A percentile compares a stretch with the other conserved stretches of the same genome.
These are phyloP conservation scores for Luidia sarsii DNA, from an alignment of 53 echinoderm and acorn worm genomes.

Conservation along the genomic window DNA sequence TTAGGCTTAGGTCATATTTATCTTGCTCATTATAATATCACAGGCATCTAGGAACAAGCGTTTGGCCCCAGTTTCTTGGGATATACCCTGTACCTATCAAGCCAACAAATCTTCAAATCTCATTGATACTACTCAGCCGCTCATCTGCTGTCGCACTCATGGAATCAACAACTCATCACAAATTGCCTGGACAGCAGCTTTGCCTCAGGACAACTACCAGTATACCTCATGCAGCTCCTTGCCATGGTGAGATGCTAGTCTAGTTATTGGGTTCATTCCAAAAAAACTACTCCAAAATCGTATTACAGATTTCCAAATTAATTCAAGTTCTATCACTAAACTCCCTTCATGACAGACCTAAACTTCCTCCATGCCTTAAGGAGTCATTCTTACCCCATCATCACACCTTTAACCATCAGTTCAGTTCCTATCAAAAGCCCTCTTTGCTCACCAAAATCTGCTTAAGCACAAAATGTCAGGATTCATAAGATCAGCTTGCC, in stretches of 20 bases:
- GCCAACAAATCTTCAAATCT: neutral
- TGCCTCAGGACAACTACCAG: neutral
- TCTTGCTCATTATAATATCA: too few relatives aligned
- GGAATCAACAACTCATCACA: constrained; percentile 35
- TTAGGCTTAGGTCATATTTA: too few relatives aligned
- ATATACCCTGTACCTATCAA: too few relatives aligned
- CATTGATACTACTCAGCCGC: neutral
- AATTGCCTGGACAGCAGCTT: constrained; percentile 3
- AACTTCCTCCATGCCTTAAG: neutral
- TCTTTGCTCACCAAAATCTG: too few relatives aligned
- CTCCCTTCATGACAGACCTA: neutral
- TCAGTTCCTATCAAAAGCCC: too few relatives aligned
- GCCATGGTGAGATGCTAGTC: constrained; percentile 5
- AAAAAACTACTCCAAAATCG: neutral
- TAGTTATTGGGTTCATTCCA: neutral
- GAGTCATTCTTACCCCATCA: too few relatives aligned
- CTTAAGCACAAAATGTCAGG: too few relatives aligned
- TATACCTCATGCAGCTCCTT: constrained; percentile 26
- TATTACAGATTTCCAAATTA: neutral
- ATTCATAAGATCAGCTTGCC: too few relatives aligned
- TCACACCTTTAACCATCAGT: too few relatives aligned
- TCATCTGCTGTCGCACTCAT: constrained; percentile 24
- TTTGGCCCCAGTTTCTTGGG: too few relatives aligned
- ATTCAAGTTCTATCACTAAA: neutral
- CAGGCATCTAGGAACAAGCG: too few relatives aligned